Evolutionary conservation across 23 tunicate species (phyloP), one percentile per base, ranked within the genome.

Genomic region (Halocynthia roretzi): DNA sequence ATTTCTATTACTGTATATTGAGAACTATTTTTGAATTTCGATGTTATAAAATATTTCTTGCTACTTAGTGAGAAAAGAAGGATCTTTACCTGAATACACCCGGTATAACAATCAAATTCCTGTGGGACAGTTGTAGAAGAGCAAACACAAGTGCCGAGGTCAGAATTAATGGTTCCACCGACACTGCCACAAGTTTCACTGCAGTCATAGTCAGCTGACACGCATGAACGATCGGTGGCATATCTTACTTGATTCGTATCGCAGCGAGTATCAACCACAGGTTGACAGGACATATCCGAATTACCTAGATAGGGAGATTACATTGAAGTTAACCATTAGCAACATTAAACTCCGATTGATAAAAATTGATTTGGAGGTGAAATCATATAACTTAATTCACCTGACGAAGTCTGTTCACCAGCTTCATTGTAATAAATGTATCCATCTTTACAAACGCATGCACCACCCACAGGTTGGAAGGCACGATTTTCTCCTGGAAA

Each of bases 391-490:
- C 22, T 67, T n/a, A 11, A 17, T 23, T 51, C 56, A 87, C 94
- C 94, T 76, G 82, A 82, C 2, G 67, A 71, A 51, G 77, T 78
- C 8, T 77, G 51, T 53, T 76, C 83, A 49, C 82, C 72, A 17
- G 76, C 96, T 80, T 96, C 99, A 61, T 87, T 71, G 83, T 89
- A 96, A 64, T 82, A 91, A 70, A 89, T 70, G 71, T 85, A 96
- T 63, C 99, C 99, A 54, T 69, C 53, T 54, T 17, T 10, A 70
- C 99, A 96, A 10, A 89, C 86, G 68, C 99, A 96, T 10, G 99
- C 71, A 14, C 99, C 99, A 75, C 90, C 99, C 70, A 90, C 84
- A 8, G 87, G 75, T 81, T 87, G 99, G 78, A 94, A 94, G 6
- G 87, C 91, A 64, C 99, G 67, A 61, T 94, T 94, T 76, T 77